Base-by-base conservation (phyloP, 2,888 invertebrate genomes). In the Rhamphomyia laevipes region DNA sequence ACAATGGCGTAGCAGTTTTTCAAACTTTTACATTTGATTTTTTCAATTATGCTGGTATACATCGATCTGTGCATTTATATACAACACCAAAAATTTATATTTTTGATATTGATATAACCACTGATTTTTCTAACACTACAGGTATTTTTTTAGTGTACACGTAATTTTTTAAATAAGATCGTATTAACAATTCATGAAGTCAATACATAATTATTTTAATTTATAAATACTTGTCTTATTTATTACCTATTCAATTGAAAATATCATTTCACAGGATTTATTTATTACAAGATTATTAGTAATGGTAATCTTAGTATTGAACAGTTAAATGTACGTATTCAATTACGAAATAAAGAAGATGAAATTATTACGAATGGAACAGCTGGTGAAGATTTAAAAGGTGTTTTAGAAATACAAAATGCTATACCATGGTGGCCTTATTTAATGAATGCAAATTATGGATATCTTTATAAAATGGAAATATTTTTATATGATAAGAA, bases 1-100 rank as follows among this genome's bases (percentile, higher is more conserved):
- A 85, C 72, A 62, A 69, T 59, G 72, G 84, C 61, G 63, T 80
- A 58, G 68, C 72, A 56, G 76, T 82, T 55, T 68, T 82, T 16
- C 93, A 94, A 65, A 74, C 77, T 6, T 89, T 91, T 61, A 83
- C 86, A 18, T 95, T 97, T 66, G 97, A 97, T 67, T 97, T 97
- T 72, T 96, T 93, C 74, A 96, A 97, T 70, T 97, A 96, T 67
- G 97, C 96, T 15, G 97, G 97, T 9, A 94, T 97, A 53, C 92
- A 97, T 66, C 81, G 97, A 46, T 81, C 92, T 9, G 96, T 97
- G 27, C 80, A 85, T 58, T 68, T 97, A 13, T 90, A 91, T 68
- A 86, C 92, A 3, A 93, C 91, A 3, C 94, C 95, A 2, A 74
- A 74, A 54, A 74, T 78, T 0, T 91, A 83, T 67, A 82, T 95